Conservation (phyloP, 2,113 vertebrate species). For the Chitala chitala region DNA sequence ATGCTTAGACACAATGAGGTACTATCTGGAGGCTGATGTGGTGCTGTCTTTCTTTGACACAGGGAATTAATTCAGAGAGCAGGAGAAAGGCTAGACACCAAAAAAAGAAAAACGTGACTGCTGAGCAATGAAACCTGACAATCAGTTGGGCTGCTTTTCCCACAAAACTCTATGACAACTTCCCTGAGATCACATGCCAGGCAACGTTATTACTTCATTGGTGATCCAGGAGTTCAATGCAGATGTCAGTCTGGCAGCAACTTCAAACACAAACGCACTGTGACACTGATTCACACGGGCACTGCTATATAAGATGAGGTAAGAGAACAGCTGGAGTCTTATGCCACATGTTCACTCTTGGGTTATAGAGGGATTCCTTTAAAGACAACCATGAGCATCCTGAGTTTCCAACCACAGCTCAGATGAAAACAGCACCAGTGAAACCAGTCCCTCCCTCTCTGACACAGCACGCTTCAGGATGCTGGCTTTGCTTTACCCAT, state of each 20-base stretch:
- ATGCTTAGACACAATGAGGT: neutral
- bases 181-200: neutral
- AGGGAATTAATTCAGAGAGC: neutral
- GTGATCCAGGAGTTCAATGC: neutral
- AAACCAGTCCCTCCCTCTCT: neutral
- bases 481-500: neutral
- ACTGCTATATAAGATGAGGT: neutral
- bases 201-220: neutral
- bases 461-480: neutral
- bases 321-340: neutral
- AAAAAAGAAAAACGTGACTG: neutral
- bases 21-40: neutral
- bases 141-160: neutral
- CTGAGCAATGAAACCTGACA: neutral
- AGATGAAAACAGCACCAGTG: neutral
- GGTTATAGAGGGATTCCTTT: neutral
- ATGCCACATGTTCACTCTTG: neutral
- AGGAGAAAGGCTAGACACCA: neutral
- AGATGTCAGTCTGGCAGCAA: no score
- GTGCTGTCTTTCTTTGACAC: neutral
- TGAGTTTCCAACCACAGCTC: neutral
- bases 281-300: neutral
- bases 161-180: no score
- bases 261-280: no score
- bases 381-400: neutral